phyloP scores from a whole-genome alignment of 2,888 invertebrate species.

The Cephonodes hylas region DNA sequence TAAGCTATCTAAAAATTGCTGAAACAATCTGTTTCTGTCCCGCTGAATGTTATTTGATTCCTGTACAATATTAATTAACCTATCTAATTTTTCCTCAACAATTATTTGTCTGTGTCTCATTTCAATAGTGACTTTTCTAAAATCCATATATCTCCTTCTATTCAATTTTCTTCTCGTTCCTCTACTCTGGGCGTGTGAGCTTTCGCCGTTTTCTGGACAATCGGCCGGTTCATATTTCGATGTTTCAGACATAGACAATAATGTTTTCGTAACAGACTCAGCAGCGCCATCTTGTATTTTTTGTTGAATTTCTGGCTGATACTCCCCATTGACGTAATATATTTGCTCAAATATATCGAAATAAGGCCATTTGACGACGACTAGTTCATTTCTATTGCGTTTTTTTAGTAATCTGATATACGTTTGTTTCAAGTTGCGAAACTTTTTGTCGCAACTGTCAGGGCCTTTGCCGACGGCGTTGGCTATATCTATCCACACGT shows the following conservation, averaged over 20 bases:
- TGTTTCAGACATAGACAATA: slow-evolving; percentile 54
- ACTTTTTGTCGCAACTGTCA: slow-evolving; percentile 71
- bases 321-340: slow-evolving; percentile 63
- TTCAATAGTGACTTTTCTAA: slow-evolving; percentile 65
- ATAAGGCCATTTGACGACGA: slow-evolving; percentile 70
- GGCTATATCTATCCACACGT: slow-evolving; percentile 67
- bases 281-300: slow-evolving; percentile 58
- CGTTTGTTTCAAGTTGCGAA: slow-evolving; percentile 71
- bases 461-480: slow-evolving; percentile 62
- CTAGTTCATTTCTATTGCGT: slow-evolving; percentile 51
- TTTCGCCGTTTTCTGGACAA: slow-evolving; percentile 45
- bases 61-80: slow-evolving; percentile 69
- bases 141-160: slow-evolving; percentile 59
- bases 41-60: slow-evolving; percentile 73
- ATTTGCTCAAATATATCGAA: slow-evolving; percentile 71
- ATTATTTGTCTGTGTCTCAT: slow-evolving; percentile 66
- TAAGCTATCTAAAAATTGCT: slow-evolving; percentile 63
- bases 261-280: slow-evolving; percentile 60
- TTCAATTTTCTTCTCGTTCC: slow-evolving; percentile 52
- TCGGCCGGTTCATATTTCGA: slow-evolving; percentile 40
- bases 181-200: slow-evolving; percentile 47
- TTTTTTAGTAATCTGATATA: slow-evolving; percentile 67
- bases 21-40: slow-evolving; percentile 67
- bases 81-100: slow-evolving; percentile 74
- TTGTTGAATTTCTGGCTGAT: slow-evolving; percentile 65